Percentiles rank a stretch among this genome's conserved stretches.
Conservation (phyloP, 1,140 invertebrate genomes). For the Phymorhynchus buccinoides region DNA sequence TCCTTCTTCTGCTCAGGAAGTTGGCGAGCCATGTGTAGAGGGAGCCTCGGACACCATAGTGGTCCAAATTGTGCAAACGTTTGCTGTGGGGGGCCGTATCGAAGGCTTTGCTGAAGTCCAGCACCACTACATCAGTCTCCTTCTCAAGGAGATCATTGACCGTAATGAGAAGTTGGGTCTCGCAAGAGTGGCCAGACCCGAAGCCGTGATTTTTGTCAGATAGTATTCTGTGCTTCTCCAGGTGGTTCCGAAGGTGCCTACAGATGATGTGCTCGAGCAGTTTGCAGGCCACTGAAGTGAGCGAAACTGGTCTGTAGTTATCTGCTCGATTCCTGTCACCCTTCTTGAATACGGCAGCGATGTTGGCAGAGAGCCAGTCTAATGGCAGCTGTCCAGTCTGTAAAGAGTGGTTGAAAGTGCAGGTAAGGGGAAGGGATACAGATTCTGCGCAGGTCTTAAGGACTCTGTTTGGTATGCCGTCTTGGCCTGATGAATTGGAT, state of each 20-base stretch:
- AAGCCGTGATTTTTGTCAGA: not conserved
- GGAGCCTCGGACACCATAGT: not conserved
- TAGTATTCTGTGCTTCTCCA: not conserved
- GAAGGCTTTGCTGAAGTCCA: not conserved
- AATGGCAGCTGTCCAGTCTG: not conserved
- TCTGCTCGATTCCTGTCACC: not conserved
- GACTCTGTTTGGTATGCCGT: not conserved
- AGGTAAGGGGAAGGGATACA: not conserved
- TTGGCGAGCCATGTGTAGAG: not conserved
- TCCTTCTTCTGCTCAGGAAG: not conserved
- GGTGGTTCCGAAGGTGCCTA: not conserved
- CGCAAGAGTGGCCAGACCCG: not conserved
- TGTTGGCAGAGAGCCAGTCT: not conserved
- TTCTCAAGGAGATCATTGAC: not conserved
- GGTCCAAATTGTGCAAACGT: not conserved
- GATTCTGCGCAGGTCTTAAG: not conserved
- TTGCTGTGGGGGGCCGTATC: not conserved
- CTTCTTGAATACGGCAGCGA: not conserved
- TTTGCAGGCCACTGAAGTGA: not conserved
- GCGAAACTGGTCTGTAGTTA: slow-evolving; percentile 9
- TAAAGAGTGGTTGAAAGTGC: not conserved
- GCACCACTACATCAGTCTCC: not conserved
- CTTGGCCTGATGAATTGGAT: not conserved
- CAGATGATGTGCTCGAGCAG: not conserved
- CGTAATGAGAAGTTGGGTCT: not conserved